Conservation (phyloP, 2,797 vertebrate genomes). For the Macropus fuliginosus region DNA sequence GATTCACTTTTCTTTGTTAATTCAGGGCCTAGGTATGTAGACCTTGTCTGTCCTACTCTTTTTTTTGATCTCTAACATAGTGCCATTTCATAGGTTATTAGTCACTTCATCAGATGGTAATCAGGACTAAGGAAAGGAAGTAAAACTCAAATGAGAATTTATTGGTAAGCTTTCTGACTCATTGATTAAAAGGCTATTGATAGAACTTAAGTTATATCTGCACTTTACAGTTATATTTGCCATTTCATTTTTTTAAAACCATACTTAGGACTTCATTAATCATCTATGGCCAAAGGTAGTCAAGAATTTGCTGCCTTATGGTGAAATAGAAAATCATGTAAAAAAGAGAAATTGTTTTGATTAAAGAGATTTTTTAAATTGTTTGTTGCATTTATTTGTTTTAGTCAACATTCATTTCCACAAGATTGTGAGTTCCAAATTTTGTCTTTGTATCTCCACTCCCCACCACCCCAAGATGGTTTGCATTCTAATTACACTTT, state of each 20-base stretch:
- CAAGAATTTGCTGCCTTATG: background rate
- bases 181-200: background rate
- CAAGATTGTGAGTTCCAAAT: too few species aligned
- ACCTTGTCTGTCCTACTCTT: background rate
- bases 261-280: background rate
- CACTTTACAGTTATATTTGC: background rate
- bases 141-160: background rate
- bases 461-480: too few species aligned
- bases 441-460: too few species aligned
- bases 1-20: background rate
- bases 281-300: background rate
- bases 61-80: background rate
- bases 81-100: background rate
- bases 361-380: background rate
- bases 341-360: background rate
- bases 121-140: background rate
- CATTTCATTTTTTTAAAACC: background rate
- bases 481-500: too few species aligned
- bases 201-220: background rate
- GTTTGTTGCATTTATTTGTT: too few species aligned
- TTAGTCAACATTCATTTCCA: too few species aligned
- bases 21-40: background rate
- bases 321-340: background rate
- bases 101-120: background rate
- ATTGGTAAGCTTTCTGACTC: background rate